A percentile compares a stretch with the other conserved stretches of the same genome.
phyloP scores from a whole-genome alignment of 2,797 vertebrate genomes.

The Chrysocyon brachyurus region DNA sequence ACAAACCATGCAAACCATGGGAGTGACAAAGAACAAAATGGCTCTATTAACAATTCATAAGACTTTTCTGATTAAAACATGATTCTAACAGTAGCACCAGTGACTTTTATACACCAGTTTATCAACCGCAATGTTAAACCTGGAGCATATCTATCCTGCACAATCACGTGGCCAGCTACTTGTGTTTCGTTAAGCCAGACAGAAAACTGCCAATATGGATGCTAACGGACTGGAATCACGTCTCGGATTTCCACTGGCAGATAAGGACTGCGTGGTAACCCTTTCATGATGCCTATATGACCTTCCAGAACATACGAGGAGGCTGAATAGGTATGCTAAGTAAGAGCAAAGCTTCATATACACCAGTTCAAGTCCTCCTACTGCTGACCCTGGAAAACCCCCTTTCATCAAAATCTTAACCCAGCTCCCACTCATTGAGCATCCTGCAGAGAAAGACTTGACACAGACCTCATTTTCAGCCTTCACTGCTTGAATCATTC shows the following conservation, averaged over 20 bases:
- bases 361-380: constrained; percentile 49
- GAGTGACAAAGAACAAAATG: background rate
- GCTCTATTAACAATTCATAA: background rate
- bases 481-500: background rate
- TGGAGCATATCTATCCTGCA: background rate
- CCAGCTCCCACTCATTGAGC: background rate
- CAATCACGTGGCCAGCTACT: background rate
- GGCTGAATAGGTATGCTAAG: constrained; percentile 47
- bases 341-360: constrained; percentile 23
- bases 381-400: constrained; percentile 61
- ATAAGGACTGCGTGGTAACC: constrained; percentile 39
- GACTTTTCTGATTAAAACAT: constrained; percentile 15
- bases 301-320: constrained; percentile 68
- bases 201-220: background rate
- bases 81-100: background rate
- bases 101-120: background rate
- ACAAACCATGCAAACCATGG: background rate
- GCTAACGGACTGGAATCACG: constrained; percentile 33
- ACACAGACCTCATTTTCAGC: background rate
- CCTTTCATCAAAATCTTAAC: constrained; percentile 25
- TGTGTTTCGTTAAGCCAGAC: constrained; percentile 2
- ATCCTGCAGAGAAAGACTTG: background rate
- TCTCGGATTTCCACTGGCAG: constrained; percentile 67
- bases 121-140: background rate
- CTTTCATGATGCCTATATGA: constrained; percentile 50